Percentiles rank a stretch among this genome's conserved stretches.
These are phyloP conservation scores for Bujurquina vittata DNA, from an alignment of 2,113 vertebrate genomes.

Conservation along the genomic window DNA sequence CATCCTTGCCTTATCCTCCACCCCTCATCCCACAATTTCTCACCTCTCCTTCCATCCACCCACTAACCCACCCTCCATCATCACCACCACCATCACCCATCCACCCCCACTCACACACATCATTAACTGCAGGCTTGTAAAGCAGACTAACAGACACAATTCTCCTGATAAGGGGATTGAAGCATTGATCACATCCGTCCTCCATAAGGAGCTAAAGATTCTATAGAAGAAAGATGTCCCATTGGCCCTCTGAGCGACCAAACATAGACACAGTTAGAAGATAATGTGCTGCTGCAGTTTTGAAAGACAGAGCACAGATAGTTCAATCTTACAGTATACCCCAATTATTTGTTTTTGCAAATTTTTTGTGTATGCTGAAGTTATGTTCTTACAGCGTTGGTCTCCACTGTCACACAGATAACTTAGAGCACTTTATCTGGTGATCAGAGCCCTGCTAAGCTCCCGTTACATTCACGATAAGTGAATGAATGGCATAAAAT, in stretches of 20 bases:
- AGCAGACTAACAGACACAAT: constrained; percentile 50
- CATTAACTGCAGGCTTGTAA: constrained; percentile 56
- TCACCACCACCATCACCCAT: background rate
- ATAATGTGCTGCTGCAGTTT: constrained; percentile 9
- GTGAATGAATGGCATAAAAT: background rate
- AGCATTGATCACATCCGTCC: constrained; percentile 71
- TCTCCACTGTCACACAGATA: background rate
- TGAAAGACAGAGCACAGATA: constrained; percentile 19
- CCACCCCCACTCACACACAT: constrained; percentile 24
- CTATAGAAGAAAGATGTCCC: constrained; percentile 30
- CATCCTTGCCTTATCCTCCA: too few relatives aligned
- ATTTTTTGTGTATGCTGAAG: background rate
- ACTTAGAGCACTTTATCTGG: background rate
- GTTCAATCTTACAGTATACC: constrained; percentile 11
- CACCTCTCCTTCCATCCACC: constrained; percentile 43
- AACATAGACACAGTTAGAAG: constrained; percentile 7
- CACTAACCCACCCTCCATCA: constrained; percentile 19
- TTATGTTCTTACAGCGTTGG: background rate
- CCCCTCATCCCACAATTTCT: constrained; percentile 50
- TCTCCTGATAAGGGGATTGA: constrained; percentile 70
- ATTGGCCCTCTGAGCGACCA: constrained; percentile 16
- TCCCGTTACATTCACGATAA: background rate
- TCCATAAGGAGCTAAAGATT: constrained; percentile 36
- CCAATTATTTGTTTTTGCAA: background rate
- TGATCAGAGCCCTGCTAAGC: background rate